A percentile compares a stretch with the other conserved stretches of the same genome.
Conservation (phyloP, 2,888 invertebrate species). For the Stenchaetothrips biformis region DNA sequence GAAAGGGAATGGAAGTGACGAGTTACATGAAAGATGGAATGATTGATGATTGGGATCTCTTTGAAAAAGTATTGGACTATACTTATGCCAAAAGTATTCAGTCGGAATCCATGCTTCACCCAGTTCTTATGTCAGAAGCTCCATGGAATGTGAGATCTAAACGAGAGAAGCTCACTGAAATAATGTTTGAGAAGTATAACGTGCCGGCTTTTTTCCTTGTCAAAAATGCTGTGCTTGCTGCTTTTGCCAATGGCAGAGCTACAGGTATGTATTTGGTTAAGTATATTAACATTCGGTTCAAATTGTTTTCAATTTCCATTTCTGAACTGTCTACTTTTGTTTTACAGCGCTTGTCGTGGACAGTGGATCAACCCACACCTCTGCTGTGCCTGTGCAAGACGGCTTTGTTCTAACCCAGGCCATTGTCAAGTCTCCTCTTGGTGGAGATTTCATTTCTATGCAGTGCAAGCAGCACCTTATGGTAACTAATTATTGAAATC, state of each 20-base stretch:
- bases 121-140: conserved; percentile 95
- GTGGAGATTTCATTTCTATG: conserved; percentile 88
- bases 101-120: conserved; percentile 92
- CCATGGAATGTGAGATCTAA: conserved; percentile 92
- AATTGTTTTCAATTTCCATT: background rate
- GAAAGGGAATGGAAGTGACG: conserved; percentile 80
- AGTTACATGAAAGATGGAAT: conserved; percentile 97
- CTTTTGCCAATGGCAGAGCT: conserved; percentile 90
- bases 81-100: conserved; percentile 90
- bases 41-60: conserved; percentile 98
- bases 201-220: conserved; percentile 63
- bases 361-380: conserved; percentile 95
- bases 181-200: conserved; percentile 96
- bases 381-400: conserved; percentile 94
- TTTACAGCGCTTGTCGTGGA: conserved; percentile 75
- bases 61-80: conserved; percentile 93
- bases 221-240: conserved; percentile 95
- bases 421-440: conserved; percentile 91
- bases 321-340: background rate
- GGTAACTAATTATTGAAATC: conserved; percentile 40
- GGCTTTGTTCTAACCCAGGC: conserved; percentile 94
- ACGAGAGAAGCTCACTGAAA: conserved; percentile 89
- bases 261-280: conserved; percentile 46
- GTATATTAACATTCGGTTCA: background rate
- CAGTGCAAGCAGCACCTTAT: conserved; percentile 64